Percentiles rank a stretch among this genome's conserved stretches.
These are phyloP conservation scores for Molossus molossus DNA, from an alignment of 2,797 vertebrate species.

Conservation along the genomic window DNA sequence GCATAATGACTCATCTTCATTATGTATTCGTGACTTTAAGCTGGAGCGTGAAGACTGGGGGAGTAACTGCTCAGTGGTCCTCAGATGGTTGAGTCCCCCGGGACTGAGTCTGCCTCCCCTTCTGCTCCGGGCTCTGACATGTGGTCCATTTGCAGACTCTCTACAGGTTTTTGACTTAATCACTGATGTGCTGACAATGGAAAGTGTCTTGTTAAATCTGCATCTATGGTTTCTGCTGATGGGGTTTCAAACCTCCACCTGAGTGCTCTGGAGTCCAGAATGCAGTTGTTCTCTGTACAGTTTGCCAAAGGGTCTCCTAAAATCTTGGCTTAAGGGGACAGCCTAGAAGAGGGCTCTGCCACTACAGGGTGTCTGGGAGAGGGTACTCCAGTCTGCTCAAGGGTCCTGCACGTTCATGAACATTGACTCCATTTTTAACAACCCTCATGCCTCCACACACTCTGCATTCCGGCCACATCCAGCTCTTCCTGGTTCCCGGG, in stretches of 20 bases:
- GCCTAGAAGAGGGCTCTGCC: fast-evolving
- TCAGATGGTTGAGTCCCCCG: background rate
- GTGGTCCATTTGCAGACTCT: background rate
- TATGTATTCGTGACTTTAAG: background rate
- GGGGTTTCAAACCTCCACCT: background rate
- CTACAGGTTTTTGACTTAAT: background rate
- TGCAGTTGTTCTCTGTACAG: background rate
- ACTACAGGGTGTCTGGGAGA: background rate
- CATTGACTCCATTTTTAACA: background rate
- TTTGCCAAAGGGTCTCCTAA: background rate
- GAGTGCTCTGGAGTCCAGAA: background rate
- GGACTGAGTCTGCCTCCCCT: too few species aligned
- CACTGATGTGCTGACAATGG: background rate
- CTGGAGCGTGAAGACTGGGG: background rate
- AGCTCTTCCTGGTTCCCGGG: background rate
- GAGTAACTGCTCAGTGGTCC: background rate
- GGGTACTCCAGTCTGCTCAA: background rate
- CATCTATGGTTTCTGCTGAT: background rate
- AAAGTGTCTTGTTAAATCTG: background rate
- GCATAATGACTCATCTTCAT: background rate
- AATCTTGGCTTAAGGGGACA: background rate
- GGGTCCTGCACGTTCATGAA: background rate
- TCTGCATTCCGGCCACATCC: background rate
- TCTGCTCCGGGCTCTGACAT: background rate
- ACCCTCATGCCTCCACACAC: background rate